These are phyloP conservation scores for Poecilia wingei DNA, from an alignment of 2,797 vertebrate genomes.

Conservation along the genomic window DNA sequence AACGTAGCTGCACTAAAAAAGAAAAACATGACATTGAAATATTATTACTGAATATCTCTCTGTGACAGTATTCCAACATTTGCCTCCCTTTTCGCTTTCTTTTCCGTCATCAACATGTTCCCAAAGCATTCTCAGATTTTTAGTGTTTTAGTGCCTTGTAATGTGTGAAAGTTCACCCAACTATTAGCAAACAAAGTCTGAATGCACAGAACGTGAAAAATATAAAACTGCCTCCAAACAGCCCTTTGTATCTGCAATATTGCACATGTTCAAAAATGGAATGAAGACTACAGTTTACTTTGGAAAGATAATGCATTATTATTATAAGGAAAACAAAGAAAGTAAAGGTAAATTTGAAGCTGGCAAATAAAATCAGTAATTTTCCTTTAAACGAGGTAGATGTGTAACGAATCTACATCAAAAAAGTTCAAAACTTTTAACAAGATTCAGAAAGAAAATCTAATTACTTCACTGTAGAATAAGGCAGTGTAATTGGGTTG, in stretches of 20 bases:
- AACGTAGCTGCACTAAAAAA: neutral
- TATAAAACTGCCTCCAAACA: neutral
- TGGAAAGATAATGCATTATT: neutral
- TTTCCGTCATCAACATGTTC: neutral
- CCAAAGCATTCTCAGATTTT: neutral
- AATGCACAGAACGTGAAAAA: neutral
- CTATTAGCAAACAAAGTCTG: neutral
- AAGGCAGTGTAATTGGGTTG: neutral
- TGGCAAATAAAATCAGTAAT: neutral
- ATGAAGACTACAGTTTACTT: neutral
- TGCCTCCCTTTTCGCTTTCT: neutral
- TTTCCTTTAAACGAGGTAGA: neutral
- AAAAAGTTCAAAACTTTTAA: slow-evolving; percentile 1
- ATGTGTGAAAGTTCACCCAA: neutral
- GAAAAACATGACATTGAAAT: neutral
- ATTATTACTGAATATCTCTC: neutral
- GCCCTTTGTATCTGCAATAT: neutral
- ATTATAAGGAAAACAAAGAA: neutral
- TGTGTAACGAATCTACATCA: neutral
- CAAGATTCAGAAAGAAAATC: neutral
- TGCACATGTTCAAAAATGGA: neutral
- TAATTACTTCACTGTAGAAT: neutral
- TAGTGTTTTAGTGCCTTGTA: too few species aligned
- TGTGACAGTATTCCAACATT: neutral
- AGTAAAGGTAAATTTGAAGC: neutral